Conservation (phyloP, 2,113 vertebrate genomes). For the Gadus chalcogrammus region DNA sequence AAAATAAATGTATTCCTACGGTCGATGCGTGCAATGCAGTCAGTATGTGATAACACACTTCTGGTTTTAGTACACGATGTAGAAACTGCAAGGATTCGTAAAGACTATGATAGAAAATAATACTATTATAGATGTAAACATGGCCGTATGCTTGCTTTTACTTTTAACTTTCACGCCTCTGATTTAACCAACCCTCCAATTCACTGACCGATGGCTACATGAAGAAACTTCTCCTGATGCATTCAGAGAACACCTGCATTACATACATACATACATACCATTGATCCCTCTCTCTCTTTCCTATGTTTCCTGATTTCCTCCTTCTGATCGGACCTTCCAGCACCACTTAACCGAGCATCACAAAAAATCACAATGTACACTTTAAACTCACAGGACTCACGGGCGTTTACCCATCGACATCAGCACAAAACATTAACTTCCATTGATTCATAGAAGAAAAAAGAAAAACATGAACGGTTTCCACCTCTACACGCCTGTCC, state of each 20-base stretch:
- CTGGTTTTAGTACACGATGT: too few species aligned
- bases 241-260: not conserved
- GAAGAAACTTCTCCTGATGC: not conserved
- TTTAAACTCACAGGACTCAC: not conserved
- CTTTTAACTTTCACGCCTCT: conserved; percentile 18
- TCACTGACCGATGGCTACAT: not conserved
- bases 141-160: conserved; percentile 20
- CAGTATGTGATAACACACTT: too few species aligned
- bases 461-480: not conserved
- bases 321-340: conserved; percentile 8
- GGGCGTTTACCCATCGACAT: conserved; percentile 11
- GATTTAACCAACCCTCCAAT: conserved; percentile 14
- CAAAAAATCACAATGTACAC: conserved; percentile 23
- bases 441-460: not conserved
- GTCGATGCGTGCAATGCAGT: too few species aligned
- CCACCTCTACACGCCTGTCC: not conserved
- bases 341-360: conserved; percentile 13
- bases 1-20: too few species aligned
- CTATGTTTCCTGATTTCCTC: not conserved
- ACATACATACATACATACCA: not conserved
- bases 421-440: conserved; percentile 23
- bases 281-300: not conserved
- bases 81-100: not conserved
- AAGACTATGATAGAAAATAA: not conserved
- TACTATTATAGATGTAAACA: conserved; percentile 31